Percentiles rank a stretch among this genome's conserved stretches.
Evolutionary conservation across 2,797 vertebrate species (phyloP).

Genomic region (Pitangus sulphuratus): DNA sequence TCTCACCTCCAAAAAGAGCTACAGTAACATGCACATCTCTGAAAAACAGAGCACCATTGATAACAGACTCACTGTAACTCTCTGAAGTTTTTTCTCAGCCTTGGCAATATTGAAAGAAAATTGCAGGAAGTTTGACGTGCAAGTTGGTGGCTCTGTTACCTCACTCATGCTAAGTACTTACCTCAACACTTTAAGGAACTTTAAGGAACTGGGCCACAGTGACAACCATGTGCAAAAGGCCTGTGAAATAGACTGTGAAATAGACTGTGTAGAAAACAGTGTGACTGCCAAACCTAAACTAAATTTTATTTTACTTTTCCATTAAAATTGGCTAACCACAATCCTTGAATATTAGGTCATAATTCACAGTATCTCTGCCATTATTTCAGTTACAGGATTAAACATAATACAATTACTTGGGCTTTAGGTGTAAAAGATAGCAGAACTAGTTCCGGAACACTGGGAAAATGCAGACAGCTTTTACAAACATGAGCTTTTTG

Average conservation of each 20-base stretch:
- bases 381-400: neutral
- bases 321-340: neutral
- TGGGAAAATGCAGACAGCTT: neutral
- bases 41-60: neutral
- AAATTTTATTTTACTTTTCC: neutral
- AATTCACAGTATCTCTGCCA: neutral
- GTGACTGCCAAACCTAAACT: neutral
- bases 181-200: neutral
- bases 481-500: neutral
- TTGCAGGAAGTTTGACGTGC: neutral
- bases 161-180: fast-evolving
- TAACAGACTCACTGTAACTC: neutral
- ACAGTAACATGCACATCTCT: neutral
- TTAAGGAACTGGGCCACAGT: neutral
- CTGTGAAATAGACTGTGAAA: neutral
- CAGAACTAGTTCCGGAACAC: neutral
- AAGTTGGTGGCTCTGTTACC: neutral
- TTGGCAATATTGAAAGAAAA: neutral
- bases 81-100: neutral
- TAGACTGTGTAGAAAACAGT: neutral
- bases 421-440: neutral
- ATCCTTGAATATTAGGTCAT: neutral
- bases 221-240: neutral
- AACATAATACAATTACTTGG: neutral
- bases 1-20: neutral